Base-by-base conservation (phyloP, 2,888 invertebrate genomes). In the Hypolimnas misippus region DNA sequence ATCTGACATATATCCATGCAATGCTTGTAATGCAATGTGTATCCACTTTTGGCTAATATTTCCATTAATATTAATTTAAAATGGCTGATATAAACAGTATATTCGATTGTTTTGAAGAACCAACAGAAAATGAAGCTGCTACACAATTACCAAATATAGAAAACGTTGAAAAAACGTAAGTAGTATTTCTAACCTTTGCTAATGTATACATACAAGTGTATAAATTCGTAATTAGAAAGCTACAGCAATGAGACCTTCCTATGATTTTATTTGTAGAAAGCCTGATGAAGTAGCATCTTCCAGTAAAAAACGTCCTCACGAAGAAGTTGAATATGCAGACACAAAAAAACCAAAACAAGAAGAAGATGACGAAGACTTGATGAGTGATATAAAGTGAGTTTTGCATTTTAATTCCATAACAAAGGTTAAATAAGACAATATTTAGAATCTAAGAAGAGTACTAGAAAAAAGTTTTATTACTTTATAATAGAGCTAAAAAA, bases 61-160 rank as follows among this genome's bases (percentile, higher is more conserved):
- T 29, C 33, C 16, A 51, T 51, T 10, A 16, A 14, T 21, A 16
- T 14, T 54, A 38, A 38, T 7, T 31, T 49, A 59, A 55, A 63
- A 90, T 91, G 90, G 81, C 82, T 63, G 84, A 87, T 69, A 66
- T 89, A 19, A 77, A 82, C 66, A 81, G 70, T 75, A 76, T 92
- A 73, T 92, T 92, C 73, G 87, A 88, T 76, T 91, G 91, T 76
- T 91, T 92, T 70, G 89, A 89, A 35, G 86, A 89, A 49, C 63
- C 77, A 4, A 64, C 76, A 6, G 69, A 78, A 25, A 84, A 77
- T 70, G 81, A 81, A 69, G 69, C 79, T 29, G 69, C 83, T 31
- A 71, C 82, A 38, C 83, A 85, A 66, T 76, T 83, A 56, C 84
- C 86, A 33, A 82, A 81, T 46, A 65, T 84, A 19, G 75, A 79